phyloP scores from a whole-genome alignment of 2,797 vertebrate species.

The Orientallactaga sibirica region DNA sequence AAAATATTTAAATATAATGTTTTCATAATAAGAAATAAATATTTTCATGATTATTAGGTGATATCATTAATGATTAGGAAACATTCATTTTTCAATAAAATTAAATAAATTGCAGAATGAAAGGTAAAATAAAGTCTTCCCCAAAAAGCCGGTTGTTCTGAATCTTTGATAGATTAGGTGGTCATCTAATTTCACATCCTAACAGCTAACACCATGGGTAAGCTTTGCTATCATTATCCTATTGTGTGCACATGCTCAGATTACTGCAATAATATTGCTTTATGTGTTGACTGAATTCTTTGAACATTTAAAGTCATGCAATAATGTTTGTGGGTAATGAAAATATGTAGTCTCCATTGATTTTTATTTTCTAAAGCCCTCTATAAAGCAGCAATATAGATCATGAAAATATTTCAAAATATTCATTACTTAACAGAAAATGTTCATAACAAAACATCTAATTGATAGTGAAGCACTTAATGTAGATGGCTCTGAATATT shows the following conservation, averaged over 20 bases:
- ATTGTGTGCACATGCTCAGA: neutral
- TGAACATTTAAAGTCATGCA: neutral
- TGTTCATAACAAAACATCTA: neutral
- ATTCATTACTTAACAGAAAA: neutral
- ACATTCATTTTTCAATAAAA: neutral
- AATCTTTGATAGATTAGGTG: neutral
- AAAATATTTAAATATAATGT: neutral
- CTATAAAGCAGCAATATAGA: conserved; percentile 16
- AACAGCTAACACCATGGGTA: neutral
- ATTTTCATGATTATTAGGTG: neutral
- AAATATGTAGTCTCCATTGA: neutral
- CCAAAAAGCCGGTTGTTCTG: neutral
- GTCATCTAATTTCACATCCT: neutral
- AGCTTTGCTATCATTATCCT: neutral
- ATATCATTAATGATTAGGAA: conserved; percentile 12
- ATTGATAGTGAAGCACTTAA: conserved; percentile 45
- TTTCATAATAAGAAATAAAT: conserved; percentile 53
- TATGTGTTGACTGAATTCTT: conserved; percentile 10
- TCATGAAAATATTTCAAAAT: conserved; percentile 35
- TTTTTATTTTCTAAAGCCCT: conserved; percentile 55
- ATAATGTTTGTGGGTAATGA: neutral
- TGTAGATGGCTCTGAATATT: conserved; percentile 51
- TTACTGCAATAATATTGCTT: conserved; percentile 3
- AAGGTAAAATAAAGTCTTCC: neutral
- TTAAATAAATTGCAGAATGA: neutral